Base-by-base conservation (phyloP, 2,113 vertebrate species). In the Nettapus auritus region DNA sequence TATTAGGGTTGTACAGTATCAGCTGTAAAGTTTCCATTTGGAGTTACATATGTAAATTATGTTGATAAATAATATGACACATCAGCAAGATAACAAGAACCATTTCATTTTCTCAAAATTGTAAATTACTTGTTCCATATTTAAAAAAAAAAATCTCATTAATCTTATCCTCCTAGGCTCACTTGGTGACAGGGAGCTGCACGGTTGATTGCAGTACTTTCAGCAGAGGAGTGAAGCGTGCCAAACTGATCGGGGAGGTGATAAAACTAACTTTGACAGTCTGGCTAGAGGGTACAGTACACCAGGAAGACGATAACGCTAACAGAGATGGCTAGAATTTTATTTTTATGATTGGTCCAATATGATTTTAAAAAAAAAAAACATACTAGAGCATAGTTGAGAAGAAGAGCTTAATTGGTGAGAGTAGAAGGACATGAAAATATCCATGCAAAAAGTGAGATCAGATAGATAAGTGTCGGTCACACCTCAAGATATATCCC, bases 401-500 rank as follows among this genome's bases (percentile, higher is more conserved):
- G 53, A 75, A 31, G 67, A 68, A 91, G 28, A 70, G 23, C 29
- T 88, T 69, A 66, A 40, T 10, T 75, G 85, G 26, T 2, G 3
- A 79, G 56, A 88, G 38, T 16, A 18, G 73, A 67, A 77, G 33
- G 22, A 6, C 12, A 17, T 55, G 71, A 82, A 89, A 92, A 73
- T 29, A 84, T 5, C 38, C 17, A 8, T 0, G 1, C 28, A 33
- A 22, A 50, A 23, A 66, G 26, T 42, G 66, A 38, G 46, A 70
- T 82, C 17, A 1, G 2, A 34, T 4, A 63, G 36, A 3, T 38
- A 11, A 0, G 15, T 55, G 36, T 50, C 42, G n/a, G 29, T 68
- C 44, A 59, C 14, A 4, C 23, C 48, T 86, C 7, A 88, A 28
- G 52, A 64, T 52, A 11, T 11, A 14, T 77, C 73, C 60, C 62